phyloP scores from a whole-genome alignment of 2,888 invertebrate species.

The Epirrhoe tristata region DNA sequence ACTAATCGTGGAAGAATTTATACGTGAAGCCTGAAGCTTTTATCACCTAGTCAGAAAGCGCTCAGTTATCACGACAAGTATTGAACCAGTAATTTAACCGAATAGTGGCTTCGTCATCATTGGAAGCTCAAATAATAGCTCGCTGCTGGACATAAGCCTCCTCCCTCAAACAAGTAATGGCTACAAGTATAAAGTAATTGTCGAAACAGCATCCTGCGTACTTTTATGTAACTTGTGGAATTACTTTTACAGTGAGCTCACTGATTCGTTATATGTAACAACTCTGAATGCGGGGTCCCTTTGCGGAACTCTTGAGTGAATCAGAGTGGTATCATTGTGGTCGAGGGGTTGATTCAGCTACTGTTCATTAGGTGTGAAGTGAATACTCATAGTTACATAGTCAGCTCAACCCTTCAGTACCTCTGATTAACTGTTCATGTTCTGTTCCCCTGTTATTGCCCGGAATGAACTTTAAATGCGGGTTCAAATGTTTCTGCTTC shows the following conservation, averaged over 20 bases:
- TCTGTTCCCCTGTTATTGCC: constrained; percentile 8
- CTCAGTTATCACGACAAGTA: neutral
- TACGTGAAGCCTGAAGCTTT: neutral
- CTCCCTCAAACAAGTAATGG: too few relatives aligned
- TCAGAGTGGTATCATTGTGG: constrained; percentile 10
- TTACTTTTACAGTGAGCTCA: neutral
- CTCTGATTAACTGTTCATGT: constrained; percentile 10
- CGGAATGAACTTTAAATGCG: constrained; percentile 1
- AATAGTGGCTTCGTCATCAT: neutral
- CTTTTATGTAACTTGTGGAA: neutral
- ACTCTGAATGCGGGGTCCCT: constrained; percentile 3
- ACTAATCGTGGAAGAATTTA: neutral
- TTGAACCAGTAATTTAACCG: neutral
- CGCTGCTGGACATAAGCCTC: too few relatives aligned
- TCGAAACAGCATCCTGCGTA: too few relatives aligned
- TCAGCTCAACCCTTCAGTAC: constrained; percentile 1
- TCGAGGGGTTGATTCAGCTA: constrained; percentile 12
- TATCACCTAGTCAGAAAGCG: neutral
- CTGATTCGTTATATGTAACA: neutral
- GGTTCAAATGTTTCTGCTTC: constrained; percentile 12
- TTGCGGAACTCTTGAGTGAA: neutral
- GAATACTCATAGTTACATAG: neutral
- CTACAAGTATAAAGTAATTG: too few relatives aligned
- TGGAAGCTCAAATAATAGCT: too few relatives aligned
- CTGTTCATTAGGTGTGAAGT: constrained; percentile 9